These are phyloP conservation scores for Telmatherina bonti DNA, from an alignment of 2,797 vertebrate species.

Conservation along the genomic window DNA sequence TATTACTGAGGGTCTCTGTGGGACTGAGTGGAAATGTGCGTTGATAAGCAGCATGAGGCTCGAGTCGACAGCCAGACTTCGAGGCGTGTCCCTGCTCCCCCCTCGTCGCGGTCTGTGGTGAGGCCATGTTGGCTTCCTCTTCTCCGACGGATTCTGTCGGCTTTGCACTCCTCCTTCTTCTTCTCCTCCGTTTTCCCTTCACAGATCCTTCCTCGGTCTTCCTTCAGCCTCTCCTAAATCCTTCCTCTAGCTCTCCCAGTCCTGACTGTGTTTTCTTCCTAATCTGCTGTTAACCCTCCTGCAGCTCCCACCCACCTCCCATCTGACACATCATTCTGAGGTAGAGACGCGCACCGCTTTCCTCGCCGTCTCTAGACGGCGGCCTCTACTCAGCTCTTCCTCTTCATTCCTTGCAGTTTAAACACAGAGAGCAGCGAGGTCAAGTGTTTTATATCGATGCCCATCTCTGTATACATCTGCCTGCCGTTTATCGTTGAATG, in stretches of 20 bases:
- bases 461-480: slow-evolving; percentile 38
- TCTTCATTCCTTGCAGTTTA: slow-evolving; percentile 47
- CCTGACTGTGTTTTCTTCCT: slow-evolving; percentile 46
- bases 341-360: slow-evolving; percentile 34
- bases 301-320: slow-evolving; percentile 44
- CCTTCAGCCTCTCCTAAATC: slow-evolving; percentile 37
- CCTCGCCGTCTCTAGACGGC: slow-evolving; percentile 26
- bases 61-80: slow-evolving; percentile 57
- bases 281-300: slow-evolving; percentile 48
- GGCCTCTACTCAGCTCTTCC: slow-evolving; percentile 39
- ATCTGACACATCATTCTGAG: slow-evolving; percentile 43
- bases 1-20: slow-evolving; percentile 64
- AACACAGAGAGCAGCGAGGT: slow-evolving; percentile 66
- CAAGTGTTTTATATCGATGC: slow-evolving; percentile 67
- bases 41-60: slow-evolving; percentile 74
- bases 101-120: slow-evolving; percentile 17
- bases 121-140: neutral
- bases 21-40: slow-evolving; percentile 66
- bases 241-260: slow-evolving; percentile 35
- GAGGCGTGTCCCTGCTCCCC: slow-evolving; percentile 61
- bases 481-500: slow-evolving; percentile 46
- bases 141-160: slow-evolving; percentile 8
- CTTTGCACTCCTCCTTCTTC: slow-evolving; percentile 5
- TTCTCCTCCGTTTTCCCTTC: slow-evolving; percentile 40
- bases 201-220: slow-evolving; percentile 24